Percentiles rank a stretch among this genome's conserved stretches.
Evolutionary conservation across 2,888 invertebrate genomes (phyloP).

Genomic region (Drosophila meridiana): DNA sequence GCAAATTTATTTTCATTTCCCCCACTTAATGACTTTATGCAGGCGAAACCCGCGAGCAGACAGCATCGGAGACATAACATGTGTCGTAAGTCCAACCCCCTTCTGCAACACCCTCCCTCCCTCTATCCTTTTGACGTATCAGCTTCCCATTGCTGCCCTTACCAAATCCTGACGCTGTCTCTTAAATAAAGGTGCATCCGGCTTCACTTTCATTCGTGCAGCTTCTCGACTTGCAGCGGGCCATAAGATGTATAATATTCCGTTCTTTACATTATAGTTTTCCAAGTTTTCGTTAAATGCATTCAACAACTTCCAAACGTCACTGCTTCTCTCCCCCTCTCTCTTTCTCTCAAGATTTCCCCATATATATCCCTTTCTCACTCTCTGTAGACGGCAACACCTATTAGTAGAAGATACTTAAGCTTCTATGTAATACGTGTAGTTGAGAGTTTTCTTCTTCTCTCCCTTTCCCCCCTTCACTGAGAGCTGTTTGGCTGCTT

Average conservation of each 20-base stretch:
- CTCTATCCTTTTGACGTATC: no score
- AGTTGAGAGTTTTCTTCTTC: conserved; percentile 10
- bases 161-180: conserved; percentile 36
- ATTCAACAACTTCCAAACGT: conserved; percentile 19
- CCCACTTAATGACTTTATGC: conserved; percentile 77
- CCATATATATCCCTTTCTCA: background rate
- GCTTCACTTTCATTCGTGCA: conserved; percentile 51
- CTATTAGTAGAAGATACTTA: conserved; percentile 61
- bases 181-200: conserved; percentile 67
- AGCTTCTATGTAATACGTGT: conserved; percentile 63
- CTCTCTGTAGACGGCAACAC: conserved; percentile 47
- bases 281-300: conserved; percentile 58
- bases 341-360: background rate
- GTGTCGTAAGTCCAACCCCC: conserved; percentile 16
- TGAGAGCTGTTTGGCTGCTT: background rate
- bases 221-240: conserved; percentile 34
- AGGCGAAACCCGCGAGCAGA: conserved; percentile 33
- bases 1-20: conserved; percentile 76
- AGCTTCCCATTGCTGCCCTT: no score
- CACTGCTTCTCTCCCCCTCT: background rate
- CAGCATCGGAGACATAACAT: conserved; percentile 42
- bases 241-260: conserved; percentile 54
- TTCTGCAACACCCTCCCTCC: no score
- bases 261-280: conserved; percentile 50
- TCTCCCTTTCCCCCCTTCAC: background rate